Percentiles rank a stretch among this genome's conserved stretches.
phyloP scores from a whole-genome alignment of 2,113 vertebrate species.

The Mixornis gularis region DNA sequence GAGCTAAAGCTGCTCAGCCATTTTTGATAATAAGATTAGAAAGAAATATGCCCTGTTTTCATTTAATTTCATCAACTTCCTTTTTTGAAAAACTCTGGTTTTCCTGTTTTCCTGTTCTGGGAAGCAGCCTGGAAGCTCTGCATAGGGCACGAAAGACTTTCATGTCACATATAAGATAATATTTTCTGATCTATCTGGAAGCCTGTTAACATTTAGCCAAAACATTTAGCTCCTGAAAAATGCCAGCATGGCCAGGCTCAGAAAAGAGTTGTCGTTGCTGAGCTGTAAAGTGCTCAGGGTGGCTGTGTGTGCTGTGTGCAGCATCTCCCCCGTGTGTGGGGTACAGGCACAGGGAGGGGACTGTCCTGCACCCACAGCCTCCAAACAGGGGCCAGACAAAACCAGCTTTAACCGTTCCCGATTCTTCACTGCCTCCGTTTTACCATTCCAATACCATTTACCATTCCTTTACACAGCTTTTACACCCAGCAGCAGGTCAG shows the following conservation, averaged over 20 bases:
- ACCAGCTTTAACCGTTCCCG: accelerated
- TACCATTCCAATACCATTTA: background rate
- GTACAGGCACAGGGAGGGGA: accelerated
- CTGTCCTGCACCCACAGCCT: background rate
- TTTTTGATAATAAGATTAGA: slow-evolving; percentile 10
- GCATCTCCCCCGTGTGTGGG: background rate
- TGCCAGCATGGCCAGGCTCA: background rate
- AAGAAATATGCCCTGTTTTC: background rate
- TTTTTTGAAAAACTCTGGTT: background rate
- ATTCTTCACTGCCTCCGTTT: background rate
- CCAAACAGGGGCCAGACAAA: accelerated
- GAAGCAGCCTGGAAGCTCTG: background rate
- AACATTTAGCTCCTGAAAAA: background rate
- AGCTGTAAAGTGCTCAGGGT: accelerated
- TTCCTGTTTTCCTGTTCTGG: background rate
- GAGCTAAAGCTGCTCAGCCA: slow-evolving; percentile 4
- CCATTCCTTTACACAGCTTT: background rate
- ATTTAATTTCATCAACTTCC: background rate
- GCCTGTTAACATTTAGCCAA: background rate
- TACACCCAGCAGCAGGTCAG: background rate
- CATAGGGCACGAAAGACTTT: background rate
- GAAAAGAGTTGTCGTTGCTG: background rate
- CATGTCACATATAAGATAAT: background rate
- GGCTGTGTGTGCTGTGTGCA: accelerated
- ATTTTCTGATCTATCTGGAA: background rate